These are phyloP conservation scores for Drosophila mojavensis DNA, from an alignment of 1,140 invertebrate genomes.

Conservation along the genomic window DNA sequence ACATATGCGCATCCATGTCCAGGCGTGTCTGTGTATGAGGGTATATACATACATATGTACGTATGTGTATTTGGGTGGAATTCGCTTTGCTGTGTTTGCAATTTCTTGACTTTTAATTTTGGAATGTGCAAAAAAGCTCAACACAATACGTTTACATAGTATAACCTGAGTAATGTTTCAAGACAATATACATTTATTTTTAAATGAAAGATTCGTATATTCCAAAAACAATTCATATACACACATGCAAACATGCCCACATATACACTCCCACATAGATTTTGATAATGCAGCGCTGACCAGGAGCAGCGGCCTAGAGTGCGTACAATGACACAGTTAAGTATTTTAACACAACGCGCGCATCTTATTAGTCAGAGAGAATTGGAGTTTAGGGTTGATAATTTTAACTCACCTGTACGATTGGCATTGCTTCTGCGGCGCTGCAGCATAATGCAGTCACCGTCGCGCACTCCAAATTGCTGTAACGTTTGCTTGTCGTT, in stretches of 20 bases:
- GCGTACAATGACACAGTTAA: slow-evolving; percentile 36
- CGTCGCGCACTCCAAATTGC: slow-evolving; percentile 92
- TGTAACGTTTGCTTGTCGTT: slow-evolving; percentile 94
- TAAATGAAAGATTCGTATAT: slow-evolving; percentile 35
- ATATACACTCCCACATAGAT: background rate
- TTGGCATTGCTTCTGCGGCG: slow-evolving; percentile 85
- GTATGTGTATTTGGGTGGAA: background rate
- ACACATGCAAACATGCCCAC: too few species aligned
- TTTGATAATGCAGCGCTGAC: slow-evolving; percentile 13
- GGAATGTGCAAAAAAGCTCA: slow-evolving; percentile 41
- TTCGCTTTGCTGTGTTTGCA: slow-evolving; percentile 17
- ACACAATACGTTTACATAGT: slow-evolving; percentile 27
- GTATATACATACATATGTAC: background rate
- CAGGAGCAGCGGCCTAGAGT: slow-evolving; percentile 21
- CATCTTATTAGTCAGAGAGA: slow-evolving; percentile 5
- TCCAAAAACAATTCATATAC: slow-evolving; percentile 19
- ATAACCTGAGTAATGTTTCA: slow-evolving; percentile 13
- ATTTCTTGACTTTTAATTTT: slow-evolving; percentile 28
- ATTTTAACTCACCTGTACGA: slow-evolving; percentile 68
- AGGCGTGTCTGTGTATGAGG: background rate
- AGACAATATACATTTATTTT: slow-evolving; percentile 38
- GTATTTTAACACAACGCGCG: slow-evolving; percentile 22
- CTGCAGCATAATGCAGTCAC: slow-evolving; percentile 94
- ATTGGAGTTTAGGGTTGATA: background rate
- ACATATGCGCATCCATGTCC: too few species aligned